These are phyloP conservation scores for Lasiurus borealis DNA, from an alignment of 2,113 vertebrate genomes.

Conservation along the genomic window DNA sequence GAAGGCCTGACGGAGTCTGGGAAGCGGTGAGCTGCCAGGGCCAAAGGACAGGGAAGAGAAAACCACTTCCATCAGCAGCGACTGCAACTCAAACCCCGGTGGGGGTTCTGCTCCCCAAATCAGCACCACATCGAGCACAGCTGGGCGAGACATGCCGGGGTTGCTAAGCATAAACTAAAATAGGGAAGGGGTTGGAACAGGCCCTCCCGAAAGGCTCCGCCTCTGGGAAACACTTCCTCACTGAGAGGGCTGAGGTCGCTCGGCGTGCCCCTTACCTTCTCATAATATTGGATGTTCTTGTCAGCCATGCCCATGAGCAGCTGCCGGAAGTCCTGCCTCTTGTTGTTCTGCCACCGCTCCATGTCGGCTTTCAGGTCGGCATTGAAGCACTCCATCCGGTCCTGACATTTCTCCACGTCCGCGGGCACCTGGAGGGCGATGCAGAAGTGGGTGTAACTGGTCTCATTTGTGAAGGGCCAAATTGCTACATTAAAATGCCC, in stretches of 20 bases:
- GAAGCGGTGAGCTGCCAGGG: neutral
- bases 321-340: conserved; percentile 97
- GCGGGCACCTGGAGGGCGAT: conserved; percentile 89
- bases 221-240: rapidly evolving
- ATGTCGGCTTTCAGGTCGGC: conserved; percentile 98
- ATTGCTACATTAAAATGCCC: neutral
- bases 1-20: neutral
- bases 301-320: conserved; percentile 96
- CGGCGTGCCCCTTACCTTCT: conserved; percentile 90
- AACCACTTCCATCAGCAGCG: neutral
- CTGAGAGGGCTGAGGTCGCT: rapidly evolving
- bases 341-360: conserved; percentile 98
- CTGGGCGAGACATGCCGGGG: rapidly evolving
- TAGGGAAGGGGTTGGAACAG: neutral
- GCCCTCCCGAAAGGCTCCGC: rapidly evolving
- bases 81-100: rapidly evolving
- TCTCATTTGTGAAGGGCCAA: neutral
- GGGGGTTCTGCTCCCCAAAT: neutral
- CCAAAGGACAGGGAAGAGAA: neutral
- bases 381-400: conserved; percentile 97
- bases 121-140: neutral
- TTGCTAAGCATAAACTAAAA: neutral
- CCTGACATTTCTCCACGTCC: conserved; percentile 97
- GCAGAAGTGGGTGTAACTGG: rapidly evolving
- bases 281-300: conserved; percentile 97